phyloP scores from a whole-genome alignment of 2,888 invertebrate species.

The Molorchus minor region DNA sequence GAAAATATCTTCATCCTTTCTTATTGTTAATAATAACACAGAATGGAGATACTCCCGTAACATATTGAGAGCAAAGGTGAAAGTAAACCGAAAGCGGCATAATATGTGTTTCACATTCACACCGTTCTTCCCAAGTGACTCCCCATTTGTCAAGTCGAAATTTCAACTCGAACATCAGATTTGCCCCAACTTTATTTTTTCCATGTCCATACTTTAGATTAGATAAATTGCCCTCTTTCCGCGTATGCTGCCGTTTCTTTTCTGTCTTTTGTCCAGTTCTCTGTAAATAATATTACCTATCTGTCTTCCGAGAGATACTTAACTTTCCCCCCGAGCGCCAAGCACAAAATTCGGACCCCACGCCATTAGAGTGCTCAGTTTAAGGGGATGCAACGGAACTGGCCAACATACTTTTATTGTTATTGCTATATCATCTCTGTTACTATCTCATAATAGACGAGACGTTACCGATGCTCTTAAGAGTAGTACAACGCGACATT shows the following conservation, averaged over 20 bases:
- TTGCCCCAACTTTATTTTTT: conserved; percentile 22
- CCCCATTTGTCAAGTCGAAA: conserved; percentile 18
- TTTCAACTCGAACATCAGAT: conserved; percentile 25
- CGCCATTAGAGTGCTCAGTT: conserved; percentile 4
- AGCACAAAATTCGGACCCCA: conserved; percentile 7
- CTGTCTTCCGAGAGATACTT: conserved; percentile 20
- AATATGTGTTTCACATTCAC: neutral
- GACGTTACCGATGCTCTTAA: no score
- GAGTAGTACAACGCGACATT: no score
- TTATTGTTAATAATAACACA: no score
- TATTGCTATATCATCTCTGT: no score
- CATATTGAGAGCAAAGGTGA: no score
- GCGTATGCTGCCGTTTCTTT: conserved; percentile 16
- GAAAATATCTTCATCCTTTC: no score
- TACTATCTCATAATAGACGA: no score
- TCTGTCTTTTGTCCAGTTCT: conserved; percentile 24
- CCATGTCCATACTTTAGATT: conserved; percentile 26
- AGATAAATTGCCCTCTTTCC: conserved; percentile 24
- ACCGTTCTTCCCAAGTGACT: conserved; percentile 10
- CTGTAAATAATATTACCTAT: conserved; percentile 25
- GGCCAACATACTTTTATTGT: no score
- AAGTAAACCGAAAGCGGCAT: no score
- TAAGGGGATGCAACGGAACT: no score
- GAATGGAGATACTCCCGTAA: no score
- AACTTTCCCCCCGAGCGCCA: conserved; percentile 1